Percentiles rank a stretch among this genome's conserved stretches.
phyloP scores from a whole-genome alignment of 2,797 vertebrate species.

The Chaetodon trifasciatus region DNA sequence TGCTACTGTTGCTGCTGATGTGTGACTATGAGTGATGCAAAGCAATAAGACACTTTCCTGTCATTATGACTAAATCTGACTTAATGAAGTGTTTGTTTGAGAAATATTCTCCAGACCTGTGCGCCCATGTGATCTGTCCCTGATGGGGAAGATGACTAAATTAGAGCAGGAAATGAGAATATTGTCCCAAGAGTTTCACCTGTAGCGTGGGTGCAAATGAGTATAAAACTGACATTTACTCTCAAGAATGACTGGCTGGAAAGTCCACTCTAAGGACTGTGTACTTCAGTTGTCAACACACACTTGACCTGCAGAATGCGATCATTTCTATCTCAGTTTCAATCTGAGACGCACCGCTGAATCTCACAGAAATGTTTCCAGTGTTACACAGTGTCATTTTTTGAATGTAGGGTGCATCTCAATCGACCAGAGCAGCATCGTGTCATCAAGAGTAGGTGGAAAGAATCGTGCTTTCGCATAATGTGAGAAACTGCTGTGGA shows the following conservation, averaged over 20 bases:
- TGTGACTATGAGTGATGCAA: slow-evolving; percentile 49
- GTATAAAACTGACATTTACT: slow-evolving; percentile 45
- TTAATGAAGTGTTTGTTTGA: slow-evolving; percentile 60
- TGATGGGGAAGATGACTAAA: slow-evolving; percentile 59
- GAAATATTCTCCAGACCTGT: slow-evolving; percentile 43
- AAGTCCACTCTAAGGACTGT: slow-evolving; percentile 12
- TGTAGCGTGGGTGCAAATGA: slow-evolving; percentile 48
- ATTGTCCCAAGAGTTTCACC: slow-evolving; percentile 56
- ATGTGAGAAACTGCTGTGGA: neutral
- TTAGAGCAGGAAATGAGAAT: slow-evolving; percentile 70
- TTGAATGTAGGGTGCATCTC: neutral
- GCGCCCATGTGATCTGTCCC: slow-evolving; percentile 46
- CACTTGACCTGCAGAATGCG: slow-evolving; percentile 18
- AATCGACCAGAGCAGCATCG: neutral
- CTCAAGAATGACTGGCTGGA: slow-evolving; percentile 18
- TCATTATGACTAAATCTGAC: slow-evolving; percentile 36
- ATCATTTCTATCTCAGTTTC: slow-evolving; percentile 4
- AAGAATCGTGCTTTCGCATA: neutral
- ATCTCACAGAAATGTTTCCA: neutral
- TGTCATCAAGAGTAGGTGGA: neutral
- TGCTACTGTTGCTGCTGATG: slow-evolving; percentile 32
- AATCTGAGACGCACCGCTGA: neutral
- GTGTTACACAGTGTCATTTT: neutral
- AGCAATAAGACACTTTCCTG: slow-evolving; percentile 28
- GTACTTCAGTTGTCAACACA: slow-evolving; percentile 13